These are phyloP conservation scores for Agrilus mali DNA, from an alignment of 2,888 invertebrate genomes.

Conservation along the genomic window DNA sequence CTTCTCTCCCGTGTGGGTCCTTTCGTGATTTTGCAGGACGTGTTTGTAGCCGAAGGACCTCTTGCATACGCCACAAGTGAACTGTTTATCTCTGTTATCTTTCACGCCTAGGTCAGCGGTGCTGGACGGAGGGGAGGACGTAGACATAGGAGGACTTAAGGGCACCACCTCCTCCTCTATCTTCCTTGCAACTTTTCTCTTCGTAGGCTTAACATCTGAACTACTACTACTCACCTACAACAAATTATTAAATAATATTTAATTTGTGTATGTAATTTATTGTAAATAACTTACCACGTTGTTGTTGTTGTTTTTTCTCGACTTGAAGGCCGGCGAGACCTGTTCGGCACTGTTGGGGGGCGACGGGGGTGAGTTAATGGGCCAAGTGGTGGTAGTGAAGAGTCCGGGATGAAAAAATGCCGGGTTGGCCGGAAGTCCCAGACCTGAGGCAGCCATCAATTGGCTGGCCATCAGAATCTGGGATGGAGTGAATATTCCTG, in stretches of 20 bases:
- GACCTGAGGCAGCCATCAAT: constrained; percentile 41
- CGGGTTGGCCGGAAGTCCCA: constrained; percentile 43
- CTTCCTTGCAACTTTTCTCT: constrained; percentile 22
- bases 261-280: no score
- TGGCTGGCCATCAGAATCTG: constrained; percentile 38
- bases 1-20: constrained; percentile 90
- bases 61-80: constrained; percentile 79
- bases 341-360: constrained; percentile 38
- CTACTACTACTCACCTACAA: constrained; percentile 33
- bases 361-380: constrained; percentile 39
- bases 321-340: constrained; percentile 30
- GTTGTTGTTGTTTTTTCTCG: constrained; percentile 30
- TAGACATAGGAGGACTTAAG: constrained; percentile 42
- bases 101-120: constrained; percentile 24
- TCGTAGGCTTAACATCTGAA: constrained; percentile 29
- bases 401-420: constrained; percentile 52
- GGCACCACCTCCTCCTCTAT: constrained; percentile 31
- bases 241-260: constrained; percentile 14
- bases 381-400: constrained; percentile 37
- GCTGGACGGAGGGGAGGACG: constrained; percentile 39
- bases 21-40: constrained; percentile 86
- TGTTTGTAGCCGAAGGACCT: constrained; percentile 90
- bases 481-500: constrained; percentile 36
- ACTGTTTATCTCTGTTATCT: constrained; percentile 57
- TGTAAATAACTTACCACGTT: constrained; percentile 20